phyloP scores from a whole-genome alignment of 2,113 vertebrate genomes.

The Xenopus borealis region DNA sequence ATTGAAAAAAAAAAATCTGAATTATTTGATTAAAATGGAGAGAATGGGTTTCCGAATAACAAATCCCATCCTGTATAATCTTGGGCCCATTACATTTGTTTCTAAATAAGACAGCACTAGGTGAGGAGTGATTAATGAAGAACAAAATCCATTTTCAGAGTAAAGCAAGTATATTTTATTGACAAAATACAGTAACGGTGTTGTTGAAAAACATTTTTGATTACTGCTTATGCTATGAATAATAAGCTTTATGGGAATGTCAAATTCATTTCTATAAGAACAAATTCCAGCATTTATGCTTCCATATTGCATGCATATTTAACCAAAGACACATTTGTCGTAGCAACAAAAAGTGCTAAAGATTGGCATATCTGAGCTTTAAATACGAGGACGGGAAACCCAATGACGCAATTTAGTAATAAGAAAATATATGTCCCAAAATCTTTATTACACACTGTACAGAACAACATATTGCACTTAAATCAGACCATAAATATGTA shows the following conservation, averaged over 20 bases:
- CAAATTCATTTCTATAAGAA: slow-evolving; percentile 52
- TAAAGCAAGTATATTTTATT: slow-evolving; percentile 67
- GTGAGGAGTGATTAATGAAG: not conserved
- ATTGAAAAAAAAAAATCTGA: too few relatives aligned
- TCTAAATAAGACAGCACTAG: not conserved
- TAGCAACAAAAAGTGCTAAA: slow-evolving; percentile 54
- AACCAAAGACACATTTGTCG: slow-evolving; percentile 51
- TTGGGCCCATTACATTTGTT: too few relatives aligned
- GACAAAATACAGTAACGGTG: slow-evolving; percentile 56
- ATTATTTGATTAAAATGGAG: too few relatives aligned
- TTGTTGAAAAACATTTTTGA: slow-evolving; percentile 49
- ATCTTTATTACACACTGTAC: slow-evolving; percentile 87
- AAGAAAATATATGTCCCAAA: slow-evolving; percentile 85
- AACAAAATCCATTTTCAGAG: slow-evolving; percentile 32
- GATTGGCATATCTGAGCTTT: slow-evolving; percentile 59
- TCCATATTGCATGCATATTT: slow-evolving; percentile 66
- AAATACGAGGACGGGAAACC: slow-evolving; percentile 67
- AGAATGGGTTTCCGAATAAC: too few relatives aligned
- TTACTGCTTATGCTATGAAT: slow-evolving; percentile 57
- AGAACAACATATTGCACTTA: slow-evolving; percentile 87
- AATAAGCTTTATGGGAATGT: slow-evolving; percentile 58
- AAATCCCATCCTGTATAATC: too few relatives aligned
- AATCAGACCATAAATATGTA: slow-evolving; percentile 82
- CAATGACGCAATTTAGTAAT: slow-evolving; percentile 69
- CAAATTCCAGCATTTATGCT: slow-evolving; percentile 54